Conservation (phyloP, 2,113 vertebrate species). For the Clinocottus analis region DNA sequence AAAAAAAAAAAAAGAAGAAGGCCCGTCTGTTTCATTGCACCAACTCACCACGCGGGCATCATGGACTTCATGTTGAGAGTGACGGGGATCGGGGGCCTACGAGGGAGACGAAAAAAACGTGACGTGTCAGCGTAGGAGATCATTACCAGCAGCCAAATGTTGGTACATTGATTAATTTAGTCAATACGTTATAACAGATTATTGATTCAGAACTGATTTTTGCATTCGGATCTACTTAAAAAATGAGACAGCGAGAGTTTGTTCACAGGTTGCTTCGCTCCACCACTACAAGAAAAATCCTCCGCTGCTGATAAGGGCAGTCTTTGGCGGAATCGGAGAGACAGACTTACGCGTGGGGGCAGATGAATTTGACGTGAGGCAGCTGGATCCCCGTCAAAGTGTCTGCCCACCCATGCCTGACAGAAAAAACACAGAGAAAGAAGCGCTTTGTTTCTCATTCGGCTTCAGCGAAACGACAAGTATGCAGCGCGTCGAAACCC, state of each 20-base stretch:
- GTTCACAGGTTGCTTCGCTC: background rate
- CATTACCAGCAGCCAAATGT: background rate
- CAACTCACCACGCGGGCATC: conserved; percentile 96
- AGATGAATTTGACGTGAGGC: conserved; percentile 96
- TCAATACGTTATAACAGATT: background rate
- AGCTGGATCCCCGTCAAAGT: conserved; percentile 89
- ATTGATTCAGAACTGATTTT: background rate
- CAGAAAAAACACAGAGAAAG: conserved; percentile 53
- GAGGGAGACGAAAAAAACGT: conserved; percentile 1
- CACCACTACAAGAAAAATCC: background rate
- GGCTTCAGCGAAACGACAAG: conserved; percentile 15
- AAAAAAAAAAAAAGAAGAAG: conserved; percentile 10
- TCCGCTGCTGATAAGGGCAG: background rate
- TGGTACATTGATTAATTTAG: background rate
- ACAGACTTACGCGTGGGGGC: conserved; percentile 95
- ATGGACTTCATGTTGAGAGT: conserved; percentile 94
- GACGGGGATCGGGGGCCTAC: conserved; percentile 93
- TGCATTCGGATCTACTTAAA: background rate
- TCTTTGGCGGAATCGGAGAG: background rate
- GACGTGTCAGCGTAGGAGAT: background rate
- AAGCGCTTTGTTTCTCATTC: conserved; percentile 29
- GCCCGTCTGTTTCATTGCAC: conserved; percentile 20
- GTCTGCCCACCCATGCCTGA: conserved; percentile 96
- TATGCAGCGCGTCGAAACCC: background rate
- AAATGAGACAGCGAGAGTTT: background rate